Evolutionary conservation across 2,888 invertebrate species (phyloP), one percentile per base, ranked within the genome.

Genomic region (Eupithecia dodoneata): DNA sequence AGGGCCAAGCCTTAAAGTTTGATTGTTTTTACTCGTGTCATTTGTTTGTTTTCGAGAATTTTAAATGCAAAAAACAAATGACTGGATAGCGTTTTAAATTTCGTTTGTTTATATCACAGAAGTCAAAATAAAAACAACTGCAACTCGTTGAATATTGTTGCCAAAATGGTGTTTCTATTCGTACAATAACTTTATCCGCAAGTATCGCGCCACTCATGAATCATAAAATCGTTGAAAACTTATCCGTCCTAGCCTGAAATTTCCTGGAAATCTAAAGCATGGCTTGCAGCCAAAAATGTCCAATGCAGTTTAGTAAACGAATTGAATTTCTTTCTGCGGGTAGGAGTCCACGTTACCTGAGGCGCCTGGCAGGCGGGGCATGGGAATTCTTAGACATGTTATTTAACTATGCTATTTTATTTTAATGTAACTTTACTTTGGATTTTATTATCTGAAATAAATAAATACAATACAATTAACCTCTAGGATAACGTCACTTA

Each of bases 251-350:
- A 72, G 67, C 59, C 47, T 30, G 63, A 72, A 74, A 55, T 65
- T 70, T 74, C 75, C 72, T 59, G 71, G 65, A 73, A 79, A 74
- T 49, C 73, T 63, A 71, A 63, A 55, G 75, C 75, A 67, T 81
- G 81, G 81, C 78, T 66, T 63, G 63, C 52, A 73, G 81, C 81
- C 81, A 80, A 78, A 76, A 79, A 79, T 72, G 75, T 73, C 74
- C 69, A n/a, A 69, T 63, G 74, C 78, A 79, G 49, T 78, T 76
- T 74, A 30, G 72, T 79, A 63, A 74, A 72, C 65, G 67, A 76
- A 75, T 76, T 75, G 72, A 42, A 72, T 69, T 76, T 74, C 73
- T 76, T 79, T 81, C 52, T 75, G 52, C 18, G 30, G 55, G 67
- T 73, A 73, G 73, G 73, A 70, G 74, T 74, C 18, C 63, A 45